Evolutionary conservation across 2,888 invertebrate species (phyloP).

Genomic region (Melanostoma scalare): DNA sequence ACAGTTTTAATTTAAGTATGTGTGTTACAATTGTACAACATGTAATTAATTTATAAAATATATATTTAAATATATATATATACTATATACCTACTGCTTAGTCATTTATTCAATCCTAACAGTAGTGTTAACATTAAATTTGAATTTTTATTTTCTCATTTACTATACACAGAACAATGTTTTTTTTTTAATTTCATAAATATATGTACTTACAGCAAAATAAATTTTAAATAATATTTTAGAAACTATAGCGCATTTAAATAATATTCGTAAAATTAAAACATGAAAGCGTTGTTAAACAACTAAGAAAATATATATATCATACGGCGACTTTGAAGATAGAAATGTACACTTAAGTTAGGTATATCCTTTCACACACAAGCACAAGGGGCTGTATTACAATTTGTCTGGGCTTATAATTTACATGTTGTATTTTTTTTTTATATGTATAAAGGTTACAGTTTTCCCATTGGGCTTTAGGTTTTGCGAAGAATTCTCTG

Average conservation of each 20-base stretch:
- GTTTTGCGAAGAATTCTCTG: slow-evolving; percentile 23
- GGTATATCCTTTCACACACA: slow-evolving; percentile 19
- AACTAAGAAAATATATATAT: slow-evolving; percentile 62
- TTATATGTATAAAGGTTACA: slow-evolving; percentile 23
- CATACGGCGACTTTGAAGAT: slow-evolving; percentile 24
- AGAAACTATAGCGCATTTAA: slow-evolving; percentile 4
- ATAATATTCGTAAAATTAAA: slow-evolving; percentile 52
- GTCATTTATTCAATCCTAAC: slow-evolving; percentile 48
- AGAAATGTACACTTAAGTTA: slow-evolving; percentile 61
- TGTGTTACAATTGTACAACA: slow-evolving; percentile 36
- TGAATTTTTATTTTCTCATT: slow-evolving; percentile 58
- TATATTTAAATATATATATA: slow-evolving; percentile 46
- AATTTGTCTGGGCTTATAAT: slow-evolving; percentile 32
- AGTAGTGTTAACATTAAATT: slow-evolving; percentile 64
- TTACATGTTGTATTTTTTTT: slow-evolving; percentile 62
- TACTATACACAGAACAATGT: slow-evolving; percentile 34
- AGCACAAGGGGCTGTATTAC: too few relatives aligned
- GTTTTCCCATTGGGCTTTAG: slow-evolving; percentile 48
- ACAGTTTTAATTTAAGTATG: slow-evolving; percentile 1
- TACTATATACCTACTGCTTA: slow-evolving; percentile 31
- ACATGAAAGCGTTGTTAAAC: slow-evolving; percentile 64
- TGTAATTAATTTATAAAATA: slow-evolving; percentile 69
- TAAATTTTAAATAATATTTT: neutral
- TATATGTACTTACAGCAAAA: slow-evolving; percentile 51
- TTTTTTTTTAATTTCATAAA: slow-evolving; percentile 36